These are phyloP conservation scores for Cepaea nemoralis DNA, from an alignment of 1,140 invertebrate species.

Conservation along the genomic window DNA sequence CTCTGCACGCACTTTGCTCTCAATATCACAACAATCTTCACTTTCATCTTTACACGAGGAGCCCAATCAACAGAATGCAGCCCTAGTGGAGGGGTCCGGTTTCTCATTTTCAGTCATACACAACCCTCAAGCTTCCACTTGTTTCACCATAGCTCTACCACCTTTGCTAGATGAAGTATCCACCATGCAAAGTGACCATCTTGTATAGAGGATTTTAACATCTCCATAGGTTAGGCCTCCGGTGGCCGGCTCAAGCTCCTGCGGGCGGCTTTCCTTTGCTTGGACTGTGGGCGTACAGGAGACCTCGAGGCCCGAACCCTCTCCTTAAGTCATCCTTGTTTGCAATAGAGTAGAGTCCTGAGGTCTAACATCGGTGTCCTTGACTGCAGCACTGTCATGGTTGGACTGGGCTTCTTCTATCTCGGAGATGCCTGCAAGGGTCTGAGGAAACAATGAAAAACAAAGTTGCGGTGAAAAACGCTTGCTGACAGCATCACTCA, in stretches of 20 bases:
- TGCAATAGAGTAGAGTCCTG: constrained; percentile 15
- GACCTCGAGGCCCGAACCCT: constrained; percentile 19
- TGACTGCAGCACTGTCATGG: constrained; percentile 30
- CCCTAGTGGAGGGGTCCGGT: background rate
- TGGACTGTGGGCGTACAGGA: constrained; percentile 1
- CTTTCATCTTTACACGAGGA: background rate
- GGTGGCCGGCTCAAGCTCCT: constrained; percentile 59
- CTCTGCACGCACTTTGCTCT: constrained; percentile 40
- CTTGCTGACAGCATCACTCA: too few species aligned
- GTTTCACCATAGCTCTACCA: background rate
- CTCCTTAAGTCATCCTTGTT: constrained; percentile 17
- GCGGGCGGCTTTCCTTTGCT: constrained; percentile 14
- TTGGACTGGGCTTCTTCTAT: constrained; percentile 45
- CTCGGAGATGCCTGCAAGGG: constrained; percentile 58
- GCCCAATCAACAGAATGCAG: background rate
- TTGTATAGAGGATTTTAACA: constrained; percentile 53
- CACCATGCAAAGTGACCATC: constrained; percentile 59
- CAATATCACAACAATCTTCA: background rate
- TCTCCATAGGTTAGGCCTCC: constrained; percentile 50
- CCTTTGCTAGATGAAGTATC: constrained; percentile 2
- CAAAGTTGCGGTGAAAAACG: too few species aligned
- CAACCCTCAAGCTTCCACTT: background rate
- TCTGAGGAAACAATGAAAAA: constrained; percentile 43
- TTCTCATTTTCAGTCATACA: background rate
- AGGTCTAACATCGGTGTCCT: background rate